Conservation (phyloP, 2,797 vertebrate species). For the Muscicapa striata region DNA sequence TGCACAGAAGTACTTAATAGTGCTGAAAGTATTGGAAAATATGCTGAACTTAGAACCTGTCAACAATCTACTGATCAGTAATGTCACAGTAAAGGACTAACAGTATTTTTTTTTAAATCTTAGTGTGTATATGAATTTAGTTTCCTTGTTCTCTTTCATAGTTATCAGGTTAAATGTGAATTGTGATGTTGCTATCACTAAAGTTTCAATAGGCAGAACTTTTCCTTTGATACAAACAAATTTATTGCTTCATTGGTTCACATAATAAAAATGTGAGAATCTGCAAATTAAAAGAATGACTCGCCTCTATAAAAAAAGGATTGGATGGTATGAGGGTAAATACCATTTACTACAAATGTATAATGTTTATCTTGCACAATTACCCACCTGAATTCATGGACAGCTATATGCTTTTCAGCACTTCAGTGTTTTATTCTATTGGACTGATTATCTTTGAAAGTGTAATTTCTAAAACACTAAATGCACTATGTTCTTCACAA, state of each 20-base stretch:
- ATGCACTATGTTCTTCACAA: background rate
- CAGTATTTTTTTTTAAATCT: background rate
- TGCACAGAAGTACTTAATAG: background rate
- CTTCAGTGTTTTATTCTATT: constrained; percentile 12
- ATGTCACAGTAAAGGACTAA: background rate
- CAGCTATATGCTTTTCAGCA: background rate
- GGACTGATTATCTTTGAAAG: background rate
- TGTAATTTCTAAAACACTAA: constrained; percentile 20
- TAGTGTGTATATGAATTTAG: background rate
- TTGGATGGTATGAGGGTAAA: constrained; percentile 39
- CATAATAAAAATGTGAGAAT: constrained; percentile 68
- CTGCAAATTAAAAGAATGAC: constrained; percentile 62
- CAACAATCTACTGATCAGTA: background rate
- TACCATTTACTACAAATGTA: constrained; percentile 40
- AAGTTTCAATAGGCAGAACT: constrained; percentile 56
- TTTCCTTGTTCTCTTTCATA: constrained; percentile 43
- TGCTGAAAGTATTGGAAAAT: background rate
- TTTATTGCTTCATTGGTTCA: constrained; percentile 71
- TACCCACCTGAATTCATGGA: constrained; percentile 43
- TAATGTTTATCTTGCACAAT: constrained; percentile 58
- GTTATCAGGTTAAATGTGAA: constrained; percentile 46
- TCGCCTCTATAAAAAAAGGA: constrained; percentile 16
- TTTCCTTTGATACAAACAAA: constrained; percentile 63
- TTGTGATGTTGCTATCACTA: constrained; percentile 21
- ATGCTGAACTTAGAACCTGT: background rate